A percentile compares a stretch with the other conserved stretches of the same genome.
Conservation (phyloP, 2,113 vertebrate genomes). For the Pedionomus torquatus region DNA sequence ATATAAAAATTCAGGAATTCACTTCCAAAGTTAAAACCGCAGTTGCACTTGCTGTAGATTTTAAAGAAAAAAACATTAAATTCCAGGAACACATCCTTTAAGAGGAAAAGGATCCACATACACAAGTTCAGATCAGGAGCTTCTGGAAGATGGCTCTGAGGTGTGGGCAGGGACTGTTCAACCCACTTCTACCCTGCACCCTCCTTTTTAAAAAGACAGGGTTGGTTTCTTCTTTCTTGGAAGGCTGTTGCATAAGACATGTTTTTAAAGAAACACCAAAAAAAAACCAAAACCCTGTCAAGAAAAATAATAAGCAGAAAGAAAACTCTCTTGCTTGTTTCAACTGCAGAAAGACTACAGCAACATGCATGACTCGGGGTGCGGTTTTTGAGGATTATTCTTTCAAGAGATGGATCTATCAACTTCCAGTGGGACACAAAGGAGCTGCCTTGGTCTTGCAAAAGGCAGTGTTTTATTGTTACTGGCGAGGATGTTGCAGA, state of each 20-base stretch:
- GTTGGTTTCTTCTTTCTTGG: conserved; percentile 11
- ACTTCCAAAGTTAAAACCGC: background rate
- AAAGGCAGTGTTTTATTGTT: background rate
- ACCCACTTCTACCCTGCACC: background rate
- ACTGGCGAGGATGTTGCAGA: background rate
- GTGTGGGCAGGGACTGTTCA: background rate
- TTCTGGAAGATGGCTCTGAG: background rate
- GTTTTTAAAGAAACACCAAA: background rate
- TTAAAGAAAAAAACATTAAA: background rate
- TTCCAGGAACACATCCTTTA: background rate
- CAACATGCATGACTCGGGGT: background rate
- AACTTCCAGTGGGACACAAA: background rate
- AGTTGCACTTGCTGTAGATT: background rate
- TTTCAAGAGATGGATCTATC: background rate
- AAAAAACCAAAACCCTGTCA: background rate
- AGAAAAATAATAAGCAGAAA: background rate
- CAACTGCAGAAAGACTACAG: background rate
- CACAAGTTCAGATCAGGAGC: background rate
- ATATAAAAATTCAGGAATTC: background rate
- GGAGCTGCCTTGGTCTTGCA: background rate
- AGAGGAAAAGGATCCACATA: background rate
- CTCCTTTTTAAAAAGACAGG: conserved; percentile 19
- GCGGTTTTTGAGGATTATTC: background rate
- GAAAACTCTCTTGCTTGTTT: background rate
- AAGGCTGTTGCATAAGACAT: background rate